Percentiles rank a stretch among this genome's conserved stretches.
Evolutionary conservation across 2,888 invertebrate genomes (phyloP).

Genomic region (Serrognathus titanus): DNA sequence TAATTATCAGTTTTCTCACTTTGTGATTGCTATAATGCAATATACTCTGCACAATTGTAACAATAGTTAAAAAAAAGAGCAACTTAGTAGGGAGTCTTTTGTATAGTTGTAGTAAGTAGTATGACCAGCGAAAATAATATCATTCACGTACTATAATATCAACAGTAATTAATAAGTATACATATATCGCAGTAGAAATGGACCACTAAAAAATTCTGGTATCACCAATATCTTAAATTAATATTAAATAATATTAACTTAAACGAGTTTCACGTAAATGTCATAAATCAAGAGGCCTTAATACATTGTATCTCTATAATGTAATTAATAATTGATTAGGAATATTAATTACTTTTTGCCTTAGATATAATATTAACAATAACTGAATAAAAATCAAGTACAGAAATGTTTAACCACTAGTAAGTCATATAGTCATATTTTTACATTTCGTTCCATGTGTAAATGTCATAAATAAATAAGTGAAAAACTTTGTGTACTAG

Average conservation of each 20-base stretch:
- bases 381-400: no score
- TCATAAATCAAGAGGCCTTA: conserved; percentile 14
- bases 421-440: no score
- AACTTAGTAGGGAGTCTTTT: no score
- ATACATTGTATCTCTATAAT: conserved; percentile 7
- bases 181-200: conserved; percentile 3
- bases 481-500: no score
- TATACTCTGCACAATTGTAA: no score
- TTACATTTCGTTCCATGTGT: no score
- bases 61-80: no score
- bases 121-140: neutral
- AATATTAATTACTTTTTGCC: conserved; percentile 11
- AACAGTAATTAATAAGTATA: neutral
- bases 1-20: no score
- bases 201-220: conserved; percentile 7
- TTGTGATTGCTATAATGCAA: no score
- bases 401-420: no score
- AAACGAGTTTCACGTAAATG: conserved; percentile 3
- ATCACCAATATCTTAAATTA: conserved; percentile 1
- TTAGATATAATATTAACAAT: conserved; percentile 5
- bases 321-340: conserved; percentile 3
- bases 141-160: neutral
- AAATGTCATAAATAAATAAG: no score
- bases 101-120: no score
- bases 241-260: conserved; percentile 1